Conservation (phyloP, 2,888 invertebrate genomes). For the Dexiosoma caninum region DNA sequence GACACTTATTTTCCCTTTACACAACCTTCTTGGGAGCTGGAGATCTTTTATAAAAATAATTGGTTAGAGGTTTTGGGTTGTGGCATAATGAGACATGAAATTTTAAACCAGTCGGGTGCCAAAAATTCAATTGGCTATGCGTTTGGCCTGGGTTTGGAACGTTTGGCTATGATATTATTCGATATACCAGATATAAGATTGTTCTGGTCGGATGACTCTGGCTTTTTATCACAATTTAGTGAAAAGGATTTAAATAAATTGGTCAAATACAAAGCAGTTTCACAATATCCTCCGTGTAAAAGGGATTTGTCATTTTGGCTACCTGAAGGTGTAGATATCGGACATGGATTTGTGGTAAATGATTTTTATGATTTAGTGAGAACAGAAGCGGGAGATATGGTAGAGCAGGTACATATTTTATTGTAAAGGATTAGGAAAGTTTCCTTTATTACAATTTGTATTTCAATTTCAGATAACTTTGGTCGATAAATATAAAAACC, state of each 20-base stretch:
- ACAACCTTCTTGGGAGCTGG: conserved; percentile 99
- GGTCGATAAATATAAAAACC: conserved; percentile 91
- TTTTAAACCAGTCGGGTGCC: conserved; percentile 88
- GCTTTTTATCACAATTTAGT: conserved; percentile 93
- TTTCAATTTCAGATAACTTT: conserved; percentile 82
- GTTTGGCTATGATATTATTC: conserved; percentile 97
- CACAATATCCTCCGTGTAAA: conserved; percentile 89
- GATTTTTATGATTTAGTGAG: conserved; percentile 96
- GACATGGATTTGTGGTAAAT: conserved; percentile 83
- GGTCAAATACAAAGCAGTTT: conserved; percentile 89
- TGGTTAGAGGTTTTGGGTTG: conserved; percentile 98
- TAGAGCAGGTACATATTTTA: conserved; percentile 86
- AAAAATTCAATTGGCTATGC: conserved; percentile 95
- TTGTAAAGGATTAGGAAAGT: not conserved
- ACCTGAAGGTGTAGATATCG: conserved; percentile 81
- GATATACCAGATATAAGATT: conserved; percentile 96
- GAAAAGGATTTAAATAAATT: conserved; percentile 83
- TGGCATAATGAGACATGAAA: conserved; percentile 95
- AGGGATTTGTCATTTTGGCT: conserved; percentile 99
- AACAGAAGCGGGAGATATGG: conserved; percentile 91
- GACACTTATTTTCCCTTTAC: conserved; percentile 98
- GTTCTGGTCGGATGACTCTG: conserved; percentile 96
- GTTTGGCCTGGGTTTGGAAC: conserved; percentile 96
- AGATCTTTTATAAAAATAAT: conserved; percentile 87
- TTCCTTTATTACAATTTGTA: not conserved